Conservation (phyloP, 2,888 invertebrate species). For the Galeruca laticollis region DNA sequence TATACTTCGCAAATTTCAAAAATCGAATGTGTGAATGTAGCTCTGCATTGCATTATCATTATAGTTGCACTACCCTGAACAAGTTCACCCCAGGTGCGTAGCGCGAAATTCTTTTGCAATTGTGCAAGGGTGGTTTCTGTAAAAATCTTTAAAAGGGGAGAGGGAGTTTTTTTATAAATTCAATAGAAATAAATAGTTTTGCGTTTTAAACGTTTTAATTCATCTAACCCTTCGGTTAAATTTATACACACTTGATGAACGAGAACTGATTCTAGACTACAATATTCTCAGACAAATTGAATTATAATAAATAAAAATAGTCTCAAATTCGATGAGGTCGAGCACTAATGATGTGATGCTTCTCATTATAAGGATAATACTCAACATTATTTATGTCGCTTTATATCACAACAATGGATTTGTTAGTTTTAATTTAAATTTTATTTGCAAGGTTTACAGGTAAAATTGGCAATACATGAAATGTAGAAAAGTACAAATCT, state of each 20-base stretch:
- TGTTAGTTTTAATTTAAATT: not conserved
- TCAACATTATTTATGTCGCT: no score
- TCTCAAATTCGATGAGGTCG: no score
- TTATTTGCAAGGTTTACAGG: no score
- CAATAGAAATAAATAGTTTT: conserved; percentile 5
- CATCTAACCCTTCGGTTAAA: not conserved
- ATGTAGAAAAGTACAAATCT: no score
- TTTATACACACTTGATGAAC: not conserved
- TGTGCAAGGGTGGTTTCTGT: conserved; percentile 14
- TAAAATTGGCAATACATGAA: no score
- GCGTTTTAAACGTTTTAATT: not conserved
- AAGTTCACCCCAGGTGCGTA: conserved; percentile 32
- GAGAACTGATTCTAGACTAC: no score
- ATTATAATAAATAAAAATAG: no score
- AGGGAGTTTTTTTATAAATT: conserved; percentile 12
- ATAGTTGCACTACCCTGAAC: conserved; percentile 11
- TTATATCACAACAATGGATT: no score
- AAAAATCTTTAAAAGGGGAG: conserved; percentile 20
- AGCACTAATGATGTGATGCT: no score
- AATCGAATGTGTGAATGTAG: not conserved
- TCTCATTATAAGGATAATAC: no score
- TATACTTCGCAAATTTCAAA: no score
- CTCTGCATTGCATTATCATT: conserved; percentile 10
- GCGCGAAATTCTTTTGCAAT: conserved; percentile 10
- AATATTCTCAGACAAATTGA: no score